Conservation (phyloP, 2,113 vertebrate species). For the Glareola pratincola region DNA sequence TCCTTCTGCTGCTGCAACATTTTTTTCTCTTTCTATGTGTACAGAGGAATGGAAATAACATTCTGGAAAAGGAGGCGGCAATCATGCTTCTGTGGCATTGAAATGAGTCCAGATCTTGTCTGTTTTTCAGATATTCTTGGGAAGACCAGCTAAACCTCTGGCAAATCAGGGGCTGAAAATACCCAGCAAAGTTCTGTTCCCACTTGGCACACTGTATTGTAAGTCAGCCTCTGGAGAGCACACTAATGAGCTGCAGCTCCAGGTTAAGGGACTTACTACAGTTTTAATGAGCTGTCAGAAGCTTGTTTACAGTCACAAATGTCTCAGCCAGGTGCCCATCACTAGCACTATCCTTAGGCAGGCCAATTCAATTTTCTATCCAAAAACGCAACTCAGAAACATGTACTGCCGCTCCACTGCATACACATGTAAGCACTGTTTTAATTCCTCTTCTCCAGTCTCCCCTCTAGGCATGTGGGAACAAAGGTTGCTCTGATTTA, state of each 20-base stretch:
- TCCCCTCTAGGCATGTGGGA: background rate
- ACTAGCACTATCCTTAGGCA: background rate
- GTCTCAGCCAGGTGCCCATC: slow-evolving; percentile 17
- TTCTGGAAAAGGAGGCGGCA: background rate
- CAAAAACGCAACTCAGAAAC: background rate
- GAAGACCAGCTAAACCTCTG: slow-evolving; percentile 15
- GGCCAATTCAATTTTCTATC: background rate
- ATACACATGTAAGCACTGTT: background rate
- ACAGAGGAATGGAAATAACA: background rate
- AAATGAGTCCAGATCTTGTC: slow-evolving; percentile 14
- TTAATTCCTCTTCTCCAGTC: background rate
- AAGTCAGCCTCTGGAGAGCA: slow-evolving; percentile 9
- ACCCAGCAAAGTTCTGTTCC: background rate
- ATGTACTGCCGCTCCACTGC: background rate
- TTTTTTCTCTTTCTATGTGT: background rate
- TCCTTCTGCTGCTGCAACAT: background rate
- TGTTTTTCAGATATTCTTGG: slow-evolving; percentile 15
- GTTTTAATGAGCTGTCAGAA: slow-evolving; percentile 40
- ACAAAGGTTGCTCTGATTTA: background rate
- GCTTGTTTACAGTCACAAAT: slow-evolving; percentile 30
- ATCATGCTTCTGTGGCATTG: background rate
- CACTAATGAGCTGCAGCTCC: slow-evolving; percentile 31
- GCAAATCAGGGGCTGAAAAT: slow-evolving; percentile 10
- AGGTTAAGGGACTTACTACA: background rate
- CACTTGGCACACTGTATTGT: background rate